Evolutionary conservation across 2,888 invertebrate species (phyloP).

Genomic region (Oxystoma pomonae): DNA sequence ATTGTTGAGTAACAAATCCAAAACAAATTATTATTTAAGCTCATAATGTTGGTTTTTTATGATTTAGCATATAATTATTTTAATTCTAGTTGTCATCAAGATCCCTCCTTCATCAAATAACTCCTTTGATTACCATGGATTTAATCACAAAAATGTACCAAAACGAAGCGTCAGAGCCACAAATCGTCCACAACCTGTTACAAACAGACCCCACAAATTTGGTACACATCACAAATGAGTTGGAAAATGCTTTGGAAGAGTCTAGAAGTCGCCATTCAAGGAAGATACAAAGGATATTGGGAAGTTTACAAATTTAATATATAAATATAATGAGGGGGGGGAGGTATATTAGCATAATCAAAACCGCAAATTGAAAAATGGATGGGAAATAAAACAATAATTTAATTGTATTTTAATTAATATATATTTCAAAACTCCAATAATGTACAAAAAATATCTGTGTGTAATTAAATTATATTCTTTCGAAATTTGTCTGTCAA

Average conservation of each 20-base stretch:
- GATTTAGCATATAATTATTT: too few relatives aligned
- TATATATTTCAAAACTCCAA: constrained; percentile 68
- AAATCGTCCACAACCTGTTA: constrained; percentile 45
- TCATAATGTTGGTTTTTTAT: too few relatives aligned
- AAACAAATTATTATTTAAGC: too few relatives aligned
- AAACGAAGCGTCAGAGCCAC: constrained; percentile 40
- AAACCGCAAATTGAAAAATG: too few relatives aligned
- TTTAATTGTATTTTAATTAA: too few relatives aligned
- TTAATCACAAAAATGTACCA: constrained; percentile 42
- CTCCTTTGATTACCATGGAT: constrained; percentile 58
- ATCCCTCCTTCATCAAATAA: constrained; percentile 54
- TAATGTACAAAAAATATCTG: constrained; percentile 74
- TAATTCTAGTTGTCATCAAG: constrained; percentile 56
- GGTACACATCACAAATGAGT: constrained; percentile 56
- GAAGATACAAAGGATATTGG: constrained; percentile 42
- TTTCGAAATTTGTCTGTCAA: constrained; percentile 63
- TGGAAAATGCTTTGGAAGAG: constrained; percentile 61
- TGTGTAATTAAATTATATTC: constrained; percentile 55
- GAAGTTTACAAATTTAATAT: constrained; percentile 42
- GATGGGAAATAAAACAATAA: too few relatives aligned
- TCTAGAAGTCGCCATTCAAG: constrained; percentile 52
- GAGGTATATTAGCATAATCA: too few relatives aligned
- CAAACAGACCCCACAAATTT: constrained; percentile 61
- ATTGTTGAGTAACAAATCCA: too few relatives aligned
- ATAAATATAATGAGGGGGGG: too few relatives aligned